phyloP scores from a whole-genome alignment of 37 sponge, comb jelly and placozoan species.

The Eunapius fragilis region DNA sequence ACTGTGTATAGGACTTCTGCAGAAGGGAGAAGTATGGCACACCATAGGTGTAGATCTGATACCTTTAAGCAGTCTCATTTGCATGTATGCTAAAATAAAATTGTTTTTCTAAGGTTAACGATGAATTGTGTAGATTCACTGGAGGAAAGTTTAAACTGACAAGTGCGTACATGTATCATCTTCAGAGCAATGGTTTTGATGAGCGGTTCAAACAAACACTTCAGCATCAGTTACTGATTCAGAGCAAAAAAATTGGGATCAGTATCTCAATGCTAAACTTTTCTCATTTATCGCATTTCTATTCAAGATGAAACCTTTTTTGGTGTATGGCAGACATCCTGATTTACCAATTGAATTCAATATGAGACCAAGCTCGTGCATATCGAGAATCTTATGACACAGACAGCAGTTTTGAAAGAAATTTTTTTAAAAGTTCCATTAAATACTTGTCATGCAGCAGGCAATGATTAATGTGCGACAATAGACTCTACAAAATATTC shows the following conservation, averaged over 20 bases:
- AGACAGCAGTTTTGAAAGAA: too few relatives aligned
- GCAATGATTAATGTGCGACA: too few relatives aligned
- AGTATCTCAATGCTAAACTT: conserved; percentile 13
- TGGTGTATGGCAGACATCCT: conserved; percentile 29
- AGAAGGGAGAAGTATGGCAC: conserved; percentile 33
- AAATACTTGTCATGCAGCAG: too few relatives aligned
- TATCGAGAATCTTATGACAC: too few relatives aligned
- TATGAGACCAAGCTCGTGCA: neutral
- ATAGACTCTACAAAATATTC: too few relatives aligned
- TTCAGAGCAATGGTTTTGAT: conserved; percentile 45
- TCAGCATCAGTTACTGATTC: neutral
- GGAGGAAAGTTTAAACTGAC: conserved; percentile 8
- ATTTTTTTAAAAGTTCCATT: too few relatives aligned
- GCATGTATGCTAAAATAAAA: too few relatives aligned
- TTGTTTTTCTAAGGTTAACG: conserved; percentile 4
- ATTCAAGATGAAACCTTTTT: conserved; percentile 14
- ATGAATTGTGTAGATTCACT: conserved; percentile 11
- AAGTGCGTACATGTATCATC: conserved; percentile 22
- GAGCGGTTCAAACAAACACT: conserved; percentile 58
- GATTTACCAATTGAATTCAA: conserved; percentile 22
- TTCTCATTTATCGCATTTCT: conserved; percentile 22
- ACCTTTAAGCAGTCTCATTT: too few relatives aligned
- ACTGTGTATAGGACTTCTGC: conserved; percentile 15
- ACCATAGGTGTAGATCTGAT: conserved; percentile 35
- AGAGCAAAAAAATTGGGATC: conserved; percentile 23